A percentile compares a stretch with the other conserved stretches of the same genome.
phyloP scores from a whole-genome alignment of 2,797 vertebrate genomes.

The Sus cebifrons region DNA sequence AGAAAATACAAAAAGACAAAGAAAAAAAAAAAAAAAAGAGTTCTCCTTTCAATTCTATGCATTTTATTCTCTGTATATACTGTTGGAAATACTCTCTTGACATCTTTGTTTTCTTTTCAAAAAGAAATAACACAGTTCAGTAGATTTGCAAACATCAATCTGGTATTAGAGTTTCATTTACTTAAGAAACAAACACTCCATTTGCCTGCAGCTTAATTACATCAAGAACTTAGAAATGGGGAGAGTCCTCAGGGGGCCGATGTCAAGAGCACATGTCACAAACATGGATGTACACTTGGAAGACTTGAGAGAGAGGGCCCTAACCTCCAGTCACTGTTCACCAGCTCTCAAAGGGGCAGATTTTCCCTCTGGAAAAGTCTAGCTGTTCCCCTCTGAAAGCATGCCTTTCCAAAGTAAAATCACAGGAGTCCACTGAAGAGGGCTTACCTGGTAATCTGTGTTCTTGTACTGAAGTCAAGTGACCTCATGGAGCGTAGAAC shows the following conservation, averaged over 20 bases:
- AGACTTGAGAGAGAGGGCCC: neutral
- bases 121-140: neutral
- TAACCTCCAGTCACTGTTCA: neutral
- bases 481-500: constrained; percentile 99
- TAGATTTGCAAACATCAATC: constrained; percentile 57
- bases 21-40: neutral
- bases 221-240: neutral
- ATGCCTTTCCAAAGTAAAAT: constrained; percentile 8
- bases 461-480: constrained; percentile 98
- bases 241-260: neutral
- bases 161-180: neutral
- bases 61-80: neutral
- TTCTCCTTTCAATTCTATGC: neutral
- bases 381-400: neutral
- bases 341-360: neutral
- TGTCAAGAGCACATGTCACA: neutral
- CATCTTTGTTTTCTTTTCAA: constrained; percentile 17
- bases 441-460: constrained; percentile 97
- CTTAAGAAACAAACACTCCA: neutral
- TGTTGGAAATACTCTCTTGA: constrained; percentile 4
- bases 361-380: neutral
- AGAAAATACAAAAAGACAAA: no score
- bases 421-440: neutral
- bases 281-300: neutral
- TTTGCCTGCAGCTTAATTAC: neutral